phyloP scores from a whole-genome alignment of 2,113 vertebrate species.

The Charadrius vociferus region DNA sequence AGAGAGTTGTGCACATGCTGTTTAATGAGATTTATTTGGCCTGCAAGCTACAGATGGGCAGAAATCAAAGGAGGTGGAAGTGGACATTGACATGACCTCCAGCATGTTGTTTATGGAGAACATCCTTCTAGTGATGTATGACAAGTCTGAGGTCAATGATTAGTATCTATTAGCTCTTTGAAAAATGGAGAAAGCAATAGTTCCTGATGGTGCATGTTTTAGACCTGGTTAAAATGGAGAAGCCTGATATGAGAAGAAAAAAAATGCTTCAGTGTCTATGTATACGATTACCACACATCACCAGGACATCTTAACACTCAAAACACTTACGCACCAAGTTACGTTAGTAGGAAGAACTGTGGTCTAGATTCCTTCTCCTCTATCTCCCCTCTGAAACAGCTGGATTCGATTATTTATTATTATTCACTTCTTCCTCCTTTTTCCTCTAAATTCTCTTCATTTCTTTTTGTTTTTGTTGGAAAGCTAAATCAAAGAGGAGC shows the following conservation, averaged over 20 bases:
- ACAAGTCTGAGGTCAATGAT: slow-evolving; percentile 67
- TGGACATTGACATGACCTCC: slow-evolving; percentile 69
- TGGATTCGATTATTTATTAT: slow-evolving; percentile 59
- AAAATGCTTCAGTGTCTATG: background rate
- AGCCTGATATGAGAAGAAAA: slow-evolving; percentile 1
- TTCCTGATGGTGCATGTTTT: slow-evolving; percentile 67
- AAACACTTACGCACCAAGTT: background rate
- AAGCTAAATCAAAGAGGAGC: slow-evolving; percentile 21
- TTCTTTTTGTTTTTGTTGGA: slow-evolving; percentile 44
- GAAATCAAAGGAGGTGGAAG: slow-evolving; percentile 73
- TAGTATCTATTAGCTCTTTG: slow-evolving; percentile 67
- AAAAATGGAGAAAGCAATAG: slow-evolving; percentile 65
- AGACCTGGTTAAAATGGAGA: slow-evolving; percentile 33
- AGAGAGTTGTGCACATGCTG: slow-evolving; percentile 67
- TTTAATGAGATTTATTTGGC: slow-evolving; percentile 71
- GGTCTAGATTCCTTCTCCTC: background rate
- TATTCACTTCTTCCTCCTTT: slow-evolving; percentile 19
- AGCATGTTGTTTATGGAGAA: slow-evolving; percentile 68
- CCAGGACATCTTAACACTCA: background rate
- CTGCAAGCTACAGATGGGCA: slow-evolving; percentile 67
- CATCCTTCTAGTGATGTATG: slow-evolving; percentile 68
- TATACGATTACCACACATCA: background rate
- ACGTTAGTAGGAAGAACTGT: background rate
- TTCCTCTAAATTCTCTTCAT: background rate
- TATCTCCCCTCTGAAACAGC: background rate